A percentile compares a stretch with the other conserved stretches of the same genome.
Conservation (phyloP, 2,888 invertebrate species). For the Lasioglossum villosulum region DNA sequence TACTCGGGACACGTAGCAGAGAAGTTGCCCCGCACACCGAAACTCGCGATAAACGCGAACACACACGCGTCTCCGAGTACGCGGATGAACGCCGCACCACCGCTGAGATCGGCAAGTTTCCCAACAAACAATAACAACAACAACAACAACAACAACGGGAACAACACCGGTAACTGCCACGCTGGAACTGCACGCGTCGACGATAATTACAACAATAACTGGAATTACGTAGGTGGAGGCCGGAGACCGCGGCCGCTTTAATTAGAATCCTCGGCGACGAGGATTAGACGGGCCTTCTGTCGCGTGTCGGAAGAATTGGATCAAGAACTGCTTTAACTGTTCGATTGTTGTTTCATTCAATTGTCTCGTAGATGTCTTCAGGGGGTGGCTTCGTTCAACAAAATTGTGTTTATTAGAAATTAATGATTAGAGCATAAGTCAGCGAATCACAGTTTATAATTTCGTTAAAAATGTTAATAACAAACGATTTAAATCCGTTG, state of each 20-base stretch:
- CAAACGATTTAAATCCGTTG: no score
- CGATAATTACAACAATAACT: constrained; percentile 80
- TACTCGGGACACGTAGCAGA: constrained; percentile 66
- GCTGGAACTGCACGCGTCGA: constrained; percentile 70
- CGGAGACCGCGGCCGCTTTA: constrained; percentile 69
- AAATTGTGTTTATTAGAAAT: no score
- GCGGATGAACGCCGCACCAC: constrained; percentile 44
- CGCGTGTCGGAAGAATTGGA: neutral
- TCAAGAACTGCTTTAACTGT: neutral
- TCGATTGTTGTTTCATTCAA: neutral
- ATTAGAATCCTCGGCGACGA: constrained; percentile 76
- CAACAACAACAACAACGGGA: constrained; percentile 31
- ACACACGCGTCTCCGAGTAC: constrained; percentile 25
- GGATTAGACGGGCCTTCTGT: constrained; percentile 61
- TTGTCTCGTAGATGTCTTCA: neutral
- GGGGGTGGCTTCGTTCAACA: neutral
- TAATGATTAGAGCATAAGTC: no score
- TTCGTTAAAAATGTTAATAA: no score
- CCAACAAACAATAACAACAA: constrained; percentile 66
- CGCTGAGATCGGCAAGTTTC: constrained; percentile 68
- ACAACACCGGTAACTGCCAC: constrained; percentile 60
- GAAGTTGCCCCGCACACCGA: constrained; percentile 59
- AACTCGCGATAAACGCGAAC: constrained; percentile 69
- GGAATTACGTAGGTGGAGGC: constrained; percentile 66
- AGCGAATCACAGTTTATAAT: no score